Evolutionary conservation across 2,113 vertebrate species (phyloP), one percentile per base, ranked within the genome.

Genomic region (Chrysemys picta): DNA sequence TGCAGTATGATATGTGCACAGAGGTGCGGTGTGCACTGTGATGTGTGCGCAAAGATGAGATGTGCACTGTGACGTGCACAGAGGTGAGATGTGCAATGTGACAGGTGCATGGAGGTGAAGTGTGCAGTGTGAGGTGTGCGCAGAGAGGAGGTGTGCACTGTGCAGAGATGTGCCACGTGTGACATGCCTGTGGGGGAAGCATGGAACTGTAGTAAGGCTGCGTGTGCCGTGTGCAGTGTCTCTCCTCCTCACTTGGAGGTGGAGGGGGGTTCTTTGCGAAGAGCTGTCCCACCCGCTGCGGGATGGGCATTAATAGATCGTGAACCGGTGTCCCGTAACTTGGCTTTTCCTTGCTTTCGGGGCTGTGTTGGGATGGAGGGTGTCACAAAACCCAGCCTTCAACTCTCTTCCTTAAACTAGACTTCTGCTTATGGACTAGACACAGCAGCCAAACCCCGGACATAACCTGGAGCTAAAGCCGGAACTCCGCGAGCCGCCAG

Each of bases 211-310:
- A n/a, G 8, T 8, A 69, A 16, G 62, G 62, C 16, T 69, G 14
- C 4, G 35, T 35, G 62, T 17, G 7, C 62, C 8, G 5, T 31
- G 35, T 4, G 62, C 62, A n/a, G 31, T 17, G 35, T 19, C 16
- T 17, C 4, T 69, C 31, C 62, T n/a, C 62, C 7, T n/a, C 62
- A n/a, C 14, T 7, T 35, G 62, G 16, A n/a, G 62, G 16, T 2
- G 14, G 29, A 16, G 27, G 2, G 27, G 1, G 27, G 12, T 13
- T 10, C 2, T 11, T 13, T 3, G 27, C 5, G 5, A 59, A 12
- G 27, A 59, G 13, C 27, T 29, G 6, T 31, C 59, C 3, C 59
- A 31, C 8, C 17, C 62, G 19, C 8, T 72, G 35, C 35, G 1
- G 17, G 17, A 2, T 38, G n/a, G 65, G 19, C 35, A 21, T 69